These are phyloP conservation scores for Carassius auratus DNA, from an alignment of 2,113 vertebrate genomes.

Conservation along the genomic window DNA sequence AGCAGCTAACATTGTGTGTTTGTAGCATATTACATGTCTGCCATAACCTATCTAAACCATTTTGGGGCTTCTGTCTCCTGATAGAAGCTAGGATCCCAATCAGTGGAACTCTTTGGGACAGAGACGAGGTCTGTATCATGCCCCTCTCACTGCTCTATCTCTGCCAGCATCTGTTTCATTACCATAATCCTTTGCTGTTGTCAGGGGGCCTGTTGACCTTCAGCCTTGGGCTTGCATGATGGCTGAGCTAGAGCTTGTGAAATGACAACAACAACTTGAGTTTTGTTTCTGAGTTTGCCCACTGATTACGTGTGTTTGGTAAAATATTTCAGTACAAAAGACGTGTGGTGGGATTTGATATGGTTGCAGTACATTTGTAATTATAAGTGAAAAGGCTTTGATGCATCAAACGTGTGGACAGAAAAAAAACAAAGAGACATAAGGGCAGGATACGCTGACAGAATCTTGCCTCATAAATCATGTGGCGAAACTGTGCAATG, in stretches of 20 bases:
- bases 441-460: constrained; percentile 2
- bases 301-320: constrained; percentile 10
- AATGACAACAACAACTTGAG: not conserved
- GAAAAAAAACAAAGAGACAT: constrained; percentile 12
- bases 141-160: constrained; percentile 51
- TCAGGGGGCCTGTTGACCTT: constrained; percentile 68
- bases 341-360: not conserved
- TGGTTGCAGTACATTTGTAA: constrained; percentile 2
- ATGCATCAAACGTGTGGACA: constrained; percentile 3
- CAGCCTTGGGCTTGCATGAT: constrained; percentile 55
- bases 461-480: constrained; percentile 27
- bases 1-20: constrained; percentile 8
- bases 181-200: constrained; percentile 68
- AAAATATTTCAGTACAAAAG: constrained; percentile 4
- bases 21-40: constrained; percentile 40
- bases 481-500: constrained; percentile 15
- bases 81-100: constrained; percentile 48
- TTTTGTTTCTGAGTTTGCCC: constrained; percentile 22
- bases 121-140: constrained; percentile 63
- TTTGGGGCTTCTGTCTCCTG: constrained; percentile 11
- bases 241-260: constrained; percentile 46
- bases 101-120: constrained; percentile 58
- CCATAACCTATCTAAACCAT: constrained; percentile 32
- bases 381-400: constrained; percentile 13
- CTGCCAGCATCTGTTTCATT: constrained; percentile 59